These are phyloP conservation scores for Palythoa caribaeorum DNA, from an alignment of 92 coral and sea anemone species.

Conservation along the genomic window DNA sequence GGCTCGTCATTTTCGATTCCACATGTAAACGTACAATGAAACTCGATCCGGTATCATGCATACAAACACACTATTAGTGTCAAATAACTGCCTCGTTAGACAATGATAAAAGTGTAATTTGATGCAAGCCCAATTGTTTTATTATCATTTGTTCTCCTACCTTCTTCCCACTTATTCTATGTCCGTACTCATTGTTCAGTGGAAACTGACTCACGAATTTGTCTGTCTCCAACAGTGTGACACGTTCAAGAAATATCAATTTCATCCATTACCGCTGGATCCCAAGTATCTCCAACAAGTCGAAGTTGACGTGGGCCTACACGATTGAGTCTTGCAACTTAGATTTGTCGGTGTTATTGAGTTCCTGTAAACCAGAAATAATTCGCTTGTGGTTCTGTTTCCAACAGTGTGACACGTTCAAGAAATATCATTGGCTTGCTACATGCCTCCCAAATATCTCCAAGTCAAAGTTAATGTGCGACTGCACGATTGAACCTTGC, in stretches of 20 bases:
- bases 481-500: neutral
- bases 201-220: too few relatives aligned
- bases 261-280: constrained; percentile 88
- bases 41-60: too few relatives aligned
- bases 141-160: too few relatives aligned
- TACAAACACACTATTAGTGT: too few relatives aligned
- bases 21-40: too few relatives aligned
- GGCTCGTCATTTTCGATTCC: too few relatives aligned
- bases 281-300: constrained; percentile 82
- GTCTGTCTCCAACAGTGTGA: constrained; percentile 77
- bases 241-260: constrained; percentile 67
- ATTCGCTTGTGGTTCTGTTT: neutral
- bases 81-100: too few relatives aligned
- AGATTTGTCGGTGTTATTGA: neutral
- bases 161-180: too few relatives aligned
- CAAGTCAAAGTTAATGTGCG: constrained; percentile 83
- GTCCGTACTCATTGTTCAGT: too few relatives aligned
- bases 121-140: too few relatives aligned
- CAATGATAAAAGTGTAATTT: too few relatives aligned
- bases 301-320: constrained; percentile 83
- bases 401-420: constrained; percentile 81
- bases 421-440: constrained; percentile 74
- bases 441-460: constrained; percentile 77
- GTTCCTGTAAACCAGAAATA: neutral
- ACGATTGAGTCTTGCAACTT: constrained; percentile 9